phyloP scores from a whole-genome alignment of 2,113 vertebrate genomes.

The Haplochromis burtoni region DNA sequence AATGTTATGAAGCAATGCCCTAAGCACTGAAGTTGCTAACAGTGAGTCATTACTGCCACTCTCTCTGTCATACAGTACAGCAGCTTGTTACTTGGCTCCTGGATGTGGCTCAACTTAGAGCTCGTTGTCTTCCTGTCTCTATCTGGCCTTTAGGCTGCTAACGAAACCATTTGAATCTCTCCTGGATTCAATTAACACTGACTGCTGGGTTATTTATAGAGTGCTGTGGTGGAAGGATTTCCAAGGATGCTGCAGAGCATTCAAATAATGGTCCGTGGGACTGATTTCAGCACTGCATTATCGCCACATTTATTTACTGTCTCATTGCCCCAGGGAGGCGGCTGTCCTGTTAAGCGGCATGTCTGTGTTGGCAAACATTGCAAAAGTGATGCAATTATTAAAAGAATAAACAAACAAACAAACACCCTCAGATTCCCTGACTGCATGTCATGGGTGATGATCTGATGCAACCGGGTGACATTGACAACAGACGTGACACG shows the following conservation, averaged over 20 bases:
- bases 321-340: background rate
- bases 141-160: background rate
- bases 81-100: background rate
- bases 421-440: background rate
- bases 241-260: conserved; percentile 5
- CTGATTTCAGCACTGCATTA: conserved; percentile 20
- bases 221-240: background rate
- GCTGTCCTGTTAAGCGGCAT: background rate
- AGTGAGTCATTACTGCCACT: background rate
- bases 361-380: conserved; percentile 10
- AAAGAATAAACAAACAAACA: background rate
- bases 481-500: background rate
- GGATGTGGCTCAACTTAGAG: background rate
- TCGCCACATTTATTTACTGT: conserved; percentile 26
- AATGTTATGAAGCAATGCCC: background rate
- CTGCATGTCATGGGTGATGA: background rate
- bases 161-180: conserved; percentile 30
- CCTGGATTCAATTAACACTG: conserved; percentile 11
- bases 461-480: background rate
- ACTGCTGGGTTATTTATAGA: conserved; percentile 46
- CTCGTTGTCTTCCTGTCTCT: background rate
- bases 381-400: background rate
- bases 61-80: background rate
- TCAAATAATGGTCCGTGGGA: conserved; percentile 1
- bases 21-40: background rate